Base-by-base conservation (phyloP, 2,888 invertebrate species). In the Pyrocoelia pectoralis region DNA sequence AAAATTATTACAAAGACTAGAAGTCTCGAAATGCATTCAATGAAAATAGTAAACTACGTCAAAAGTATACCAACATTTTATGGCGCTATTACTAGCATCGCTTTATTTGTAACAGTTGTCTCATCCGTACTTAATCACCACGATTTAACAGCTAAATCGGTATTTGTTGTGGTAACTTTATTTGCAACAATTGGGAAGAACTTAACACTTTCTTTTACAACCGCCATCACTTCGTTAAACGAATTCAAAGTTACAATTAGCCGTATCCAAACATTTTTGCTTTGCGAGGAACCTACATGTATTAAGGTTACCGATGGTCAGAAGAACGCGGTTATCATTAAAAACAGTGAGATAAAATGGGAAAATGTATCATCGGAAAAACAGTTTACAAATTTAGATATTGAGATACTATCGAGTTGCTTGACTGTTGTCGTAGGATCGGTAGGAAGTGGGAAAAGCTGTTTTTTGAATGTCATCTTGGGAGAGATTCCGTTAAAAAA, bases 181-280 rank as follows among this genome's bases (percentile, higher is more conserved):
- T 46, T 46, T 14, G 4, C 14, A 13, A 5, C 15, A 3, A 10
- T 46, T 8, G 9, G 14, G 2, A 15, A 14, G 12, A 15, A 91
- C 9, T 92, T 94, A 91, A 93, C 92, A 0, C 89, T 94, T 9
- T 94, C 92, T 82, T 92, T 95, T 72, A 94, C 95, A 0, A 90
- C 91, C 83, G 91, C 92, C 0, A n/a, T 40, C 3, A 13, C 40
- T 2, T n/a, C n/a, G n/a, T 3, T 40, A 6, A n/a, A n/a, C 3
- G 12, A 40, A 40, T n/a, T 13, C 3, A 40, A 40, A 6, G 40
- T 40, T 4, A 4, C 40, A 12, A 40, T 40, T 4, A 40, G 8
- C 2, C n/a, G 40, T 4, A 40, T 40, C 8, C 2, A n/a, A 13
- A 40, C 6, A 13, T 40, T 40, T 40, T 40, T 40, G n/a, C 13